Percentiles rank a stretch among this genome's conserved stretches.
Conservation (phyloP, 1,140 invertebrate species). For the Brachystomella parvula region DNA sequence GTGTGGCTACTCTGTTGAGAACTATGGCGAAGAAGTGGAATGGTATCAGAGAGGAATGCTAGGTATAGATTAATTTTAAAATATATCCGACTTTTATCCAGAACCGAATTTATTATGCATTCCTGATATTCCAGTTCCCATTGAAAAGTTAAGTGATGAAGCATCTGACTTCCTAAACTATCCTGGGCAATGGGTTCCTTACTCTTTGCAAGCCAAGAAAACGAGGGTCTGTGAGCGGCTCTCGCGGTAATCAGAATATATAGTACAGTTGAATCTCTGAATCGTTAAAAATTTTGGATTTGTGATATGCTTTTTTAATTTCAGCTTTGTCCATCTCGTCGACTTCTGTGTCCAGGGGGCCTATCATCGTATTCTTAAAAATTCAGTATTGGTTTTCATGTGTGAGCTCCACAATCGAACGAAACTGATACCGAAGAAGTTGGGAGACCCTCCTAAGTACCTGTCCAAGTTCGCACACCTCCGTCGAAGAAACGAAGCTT, state of each 20-base stretch:
- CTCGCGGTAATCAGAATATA: slow-evolving; percentile 51
- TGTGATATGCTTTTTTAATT: slow-evolving; percentile 30
- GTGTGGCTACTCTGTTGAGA: slow-evolving; percentile 62
- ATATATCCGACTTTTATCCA: slow-evolving; percentile 14
- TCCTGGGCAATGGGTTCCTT: slow-evolving; percentile 52
- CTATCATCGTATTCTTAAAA: slow-evolving; percentile 56
- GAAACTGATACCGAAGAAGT: slow-evolving; percentile 49
- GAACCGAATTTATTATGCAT: slow-evolving; percentile 14
- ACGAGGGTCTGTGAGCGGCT: slow-evolving; percentile 62
- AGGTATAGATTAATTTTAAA: slow-evolving; percentile 40
- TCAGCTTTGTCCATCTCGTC: slow-evolving; percentile 62
- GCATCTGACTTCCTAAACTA: slow-evolving; percentile 40
- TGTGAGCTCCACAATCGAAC: slow-evolving; percentile 53
- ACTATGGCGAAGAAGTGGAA: slow-evolving; percentile 43
- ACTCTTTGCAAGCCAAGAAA: slow-evolving; percentile 73
- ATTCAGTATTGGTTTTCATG: slow-evolving; percentile 55
- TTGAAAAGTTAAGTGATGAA: slow-evolving; percentile 9
- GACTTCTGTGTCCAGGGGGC: slow-evolving; percentile 66
- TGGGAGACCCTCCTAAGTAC: slow-evolving; percentile 37
- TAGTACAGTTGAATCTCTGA: slow-evolving; percentile 6
- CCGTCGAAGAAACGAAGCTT: slow-evolving; percentile 7
- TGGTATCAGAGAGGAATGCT: slow-evolving; percentile 41
- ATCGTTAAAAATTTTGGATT: slow-evolving; percentile 14
- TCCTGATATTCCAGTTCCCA: slow-evolving; percentile 16
- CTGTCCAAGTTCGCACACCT: slow-evolving; percentile 13